A percentile compares a stretch with the other conserved stretches of the same genome.
phyloP scores from a whole-genome alignment of 2,888 invertebrate genomes.

The Yponomeuta plumbellus region DNA sequence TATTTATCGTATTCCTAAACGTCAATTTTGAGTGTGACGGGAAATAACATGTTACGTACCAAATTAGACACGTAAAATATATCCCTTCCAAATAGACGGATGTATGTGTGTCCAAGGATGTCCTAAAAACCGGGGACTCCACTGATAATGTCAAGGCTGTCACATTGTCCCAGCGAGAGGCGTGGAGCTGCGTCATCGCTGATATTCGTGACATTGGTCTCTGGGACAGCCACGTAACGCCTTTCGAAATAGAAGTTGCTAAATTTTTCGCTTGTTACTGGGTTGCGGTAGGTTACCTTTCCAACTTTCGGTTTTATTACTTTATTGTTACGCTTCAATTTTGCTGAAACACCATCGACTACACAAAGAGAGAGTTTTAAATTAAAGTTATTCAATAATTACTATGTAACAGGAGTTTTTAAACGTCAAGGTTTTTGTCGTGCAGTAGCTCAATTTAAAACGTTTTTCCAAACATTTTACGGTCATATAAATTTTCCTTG shows the following conservation, averaged over 20 bases:
- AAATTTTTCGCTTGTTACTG: neutral
- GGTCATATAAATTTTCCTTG: neutral
- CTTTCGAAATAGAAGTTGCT: neutral
- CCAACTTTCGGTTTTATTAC: neutral
- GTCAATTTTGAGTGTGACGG: neutral
- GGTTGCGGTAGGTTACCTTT: neutral
- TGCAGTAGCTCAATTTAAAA: neutral
- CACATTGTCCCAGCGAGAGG: neutral
- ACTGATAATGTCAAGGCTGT: slow-evolving; percentile 7
- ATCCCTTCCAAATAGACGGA: neutral
- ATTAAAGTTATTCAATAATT: neutral
- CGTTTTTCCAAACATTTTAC: neutral
- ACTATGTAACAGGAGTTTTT: too few relatives aligned
- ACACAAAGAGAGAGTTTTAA: neutral
- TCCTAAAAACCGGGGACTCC: neutral
- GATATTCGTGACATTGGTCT: neutral
- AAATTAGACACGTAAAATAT: neutral
- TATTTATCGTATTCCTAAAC: too few relatives aligned
- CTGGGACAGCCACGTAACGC: neutral
- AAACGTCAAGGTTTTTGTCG: too few relatives aligned
- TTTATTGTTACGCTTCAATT: neutral
- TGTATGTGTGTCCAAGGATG: neutral
- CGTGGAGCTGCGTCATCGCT: neutral
- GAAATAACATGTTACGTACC: neutral
- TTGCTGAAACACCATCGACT: neutral